phyloP scores from a whole-genome alignment of 2,888 invertebrate species.

The Pterostichus madidus region DNA sequence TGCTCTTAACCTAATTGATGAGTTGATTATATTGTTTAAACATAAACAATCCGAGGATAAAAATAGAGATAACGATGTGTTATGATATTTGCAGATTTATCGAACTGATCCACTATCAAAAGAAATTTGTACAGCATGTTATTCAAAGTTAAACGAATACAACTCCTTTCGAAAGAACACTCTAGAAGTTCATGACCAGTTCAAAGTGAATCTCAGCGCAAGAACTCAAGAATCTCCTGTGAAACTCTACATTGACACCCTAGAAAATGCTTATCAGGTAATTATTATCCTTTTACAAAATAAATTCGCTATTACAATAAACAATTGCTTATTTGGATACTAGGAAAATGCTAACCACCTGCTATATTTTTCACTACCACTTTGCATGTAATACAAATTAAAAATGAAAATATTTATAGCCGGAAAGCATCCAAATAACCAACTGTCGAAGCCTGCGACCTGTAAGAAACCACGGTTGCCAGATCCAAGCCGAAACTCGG shows the following conservation, averaged over 20 bases:
- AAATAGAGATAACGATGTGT: conserved; percentile 9
- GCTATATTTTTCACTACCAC: no score
- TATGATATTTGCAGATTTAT: conserved; percentile 73
- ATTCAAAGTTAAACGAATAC: conserved; percentile 52
- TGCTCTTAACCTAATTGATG: conserved; percentile 31
- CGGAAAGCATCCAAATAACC: not conserved
- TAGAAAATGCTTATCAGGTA: conserved; percentile 70
- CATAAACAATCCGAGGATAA: not conserved
- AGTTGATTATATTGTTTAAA: not conserved
- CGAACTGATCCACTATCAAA: conserved; percentile 76
- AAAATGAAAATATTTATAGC: conserved; percentile 8
- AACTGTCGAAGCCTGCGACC: conserved; percentile 36
- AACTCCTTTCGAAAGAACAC: conserved; percentile 73
- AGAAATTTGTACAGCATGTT: conserved; percentile 73
- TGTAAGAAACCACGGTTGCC: conserved; percentile 21
- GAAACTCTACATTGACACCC: conserved; percentile 69
- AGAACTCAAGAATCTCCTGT: conserved; percentile 69
- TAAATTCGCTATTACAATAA: not conserved
- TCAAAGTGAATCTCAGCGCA: conserved; percentile 71
- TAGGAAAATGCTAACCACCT: not conserved
- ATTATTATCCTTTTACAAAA: conserved; percentile 55
- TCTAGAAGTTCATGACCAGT: conserved; percentile 72
- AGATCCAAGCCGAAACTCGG: conserved; percentile 46
- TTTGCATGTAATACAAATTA: not conserved
- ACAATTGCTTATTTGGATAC: not conserved